Conservation (phyloP, 2,797 vertebrate genomes). For the Okamejei kenojei region DNA sequence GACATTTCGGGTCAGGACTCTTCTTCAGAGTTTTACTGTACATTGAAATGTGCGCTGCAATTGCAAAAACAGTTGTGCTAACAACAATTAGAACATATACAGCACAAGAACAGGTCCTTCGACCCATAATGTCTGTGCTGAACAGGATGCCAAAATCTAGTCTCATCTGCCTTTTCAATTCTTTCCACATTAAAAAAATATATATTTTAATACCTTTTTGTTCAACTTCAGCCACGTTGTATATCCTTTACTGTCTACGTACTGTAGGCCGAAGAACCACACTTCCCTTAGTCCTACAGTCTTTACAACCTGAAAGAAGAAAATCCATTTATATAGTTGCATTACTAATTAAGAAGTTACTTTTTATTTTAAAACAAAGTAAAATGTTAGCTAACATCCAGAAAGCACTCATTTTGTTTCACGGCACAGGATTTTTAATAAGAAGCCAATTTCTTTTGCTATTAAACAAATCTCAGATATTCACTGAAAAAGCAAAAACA, state of each 20-base stretch:
- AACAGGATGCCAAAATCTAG: no score
- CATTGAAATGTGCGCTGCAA: neutral
- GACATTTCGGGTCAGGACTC: no score
- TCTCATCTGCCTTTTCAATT: no score
- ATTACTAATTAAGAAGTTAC: neutral
- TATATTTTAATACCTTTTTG: conserved; percentile 76
- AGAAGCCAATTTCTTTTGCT: neutral
- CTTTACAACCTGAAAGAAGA: conserved; percentile 80
- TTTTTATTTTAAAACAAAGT: neutral
- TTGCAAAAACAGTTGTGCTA: neutral
- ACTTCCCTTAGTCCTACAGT: conserved; percentile 92
- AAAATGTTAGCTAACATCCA: neutral
- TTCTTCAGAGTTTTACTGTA: no score
- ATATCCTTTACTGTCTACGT: conserved; percentile 93
- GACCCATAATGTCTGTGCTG: no score
- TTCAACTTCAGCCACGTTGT: conserved; percentile 94
- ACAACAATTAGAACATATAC: no score
- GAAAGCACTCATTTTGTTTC: neutral
- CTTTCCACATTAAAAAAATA: neutral
- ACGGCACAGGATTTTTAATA: neutral
- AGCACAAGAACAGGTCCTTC: no score
- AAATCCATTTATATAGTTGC: neutral
- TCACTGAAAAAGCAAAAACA: no score
- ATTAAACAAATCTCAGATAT: neutral
- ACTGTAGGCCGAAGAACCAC: conserved; percentile 97